Evolutionary conservation across 2,797 vertebrate species (phyloP), one percentile per base, ranked within the genome.

Genomic region (Menidia menidia): DNA sequence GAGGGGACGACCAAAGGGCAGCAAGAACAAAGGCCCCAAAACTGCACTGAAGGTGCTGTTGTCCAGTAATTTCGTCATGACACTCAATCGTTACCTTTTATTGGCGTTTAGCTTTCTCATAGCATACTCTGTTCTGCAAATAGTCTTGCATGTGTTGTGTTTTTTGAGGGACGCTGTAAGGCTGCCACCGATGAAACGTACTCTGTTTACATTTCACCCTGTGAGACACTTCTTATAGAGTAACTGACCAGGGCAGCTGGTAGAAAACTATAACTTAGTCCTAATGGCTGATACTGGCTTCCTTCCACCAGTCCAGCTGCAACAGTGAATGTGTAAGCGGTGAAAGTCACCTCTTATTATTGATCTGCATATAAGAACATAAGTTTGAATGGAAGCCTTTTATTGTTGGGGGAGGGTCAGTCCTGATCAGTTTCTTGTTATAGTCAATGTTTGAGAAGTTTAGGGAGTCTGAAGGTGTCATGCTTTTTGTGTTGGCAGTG

Each of bases 1-100:
- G 1, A 90, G 94, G 75, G 94, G 94, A 87, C 83, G 94, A 73
- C 94, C 94, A 2, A 93, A 92, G 85, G 94, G 94, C 66, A 95
- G 94, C 87, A 95, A 93, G 83, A 94, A 94, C 83, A 95, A 95
- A 88, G 89, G 86, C 60, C 90, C 90, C 48, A 89, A 59, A 60
- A 85, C 85, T 76, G 88, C 90, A 77, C 82, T 90, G 63, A 93
- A 92, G 92, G 93, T 95, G 35, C 35, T 67, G 4, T 30, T 11
- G 4, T 51, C 25, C 5, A 51, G n/a, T 9, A 5, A 44, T 16
- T 16, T 31, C 7, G 4, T 15, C 18, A 15, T 14, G 15, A 58
- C 42, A 25, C 42, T 60, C 14, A 60, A 44, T 5, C 30, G 15
- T 60, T 30, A 1, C 13, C 30, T 10, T 12, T 9, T 7, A 42